Evolutionary conservation across 2,797 vertebrate genomes (phyloP).

Genomic region (Morelia viridis): DNA sequence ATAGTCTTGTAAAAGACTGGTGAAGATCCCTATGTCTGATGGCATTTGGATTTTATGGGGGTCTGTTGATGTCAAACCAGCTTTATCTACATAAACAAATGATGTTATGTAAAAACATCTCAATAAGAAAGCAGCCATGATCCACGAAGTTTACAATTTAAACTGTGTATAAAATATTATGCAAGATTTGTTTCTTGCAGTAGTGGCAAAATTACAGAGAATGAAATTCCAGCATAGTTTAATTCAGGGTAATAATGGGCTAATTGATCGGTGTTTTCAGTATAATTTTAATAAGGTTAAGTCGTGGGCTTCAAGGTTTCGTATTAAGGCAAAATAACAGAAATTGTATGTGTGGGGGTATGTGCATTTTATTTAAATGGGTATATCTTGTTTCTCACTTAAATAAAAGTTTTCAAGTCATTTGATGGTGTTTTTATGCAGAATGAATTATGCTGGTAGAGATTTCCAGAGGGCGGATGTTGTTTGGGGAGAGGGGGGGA

Average conservation of each 20-base stretch:
- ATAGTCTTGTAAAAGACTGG: not conserved
- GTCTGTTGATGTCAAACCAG: not conserved
- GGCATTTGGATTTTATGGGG: not conserved
- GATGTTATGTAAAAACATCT: not conserved
- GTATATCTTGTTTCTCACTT: not conserved
- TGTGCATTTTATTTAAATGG: conserved; percentile 9
- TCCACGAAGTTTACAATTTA: not conserved
- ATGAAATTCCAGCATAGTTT: not conserved
- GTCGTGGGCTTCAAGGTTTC: not conserved
- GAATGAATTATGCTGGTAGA: not conserved
- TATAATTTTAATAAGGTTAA: conserved; percentile 9
- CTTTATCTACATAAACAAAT: not conserved
- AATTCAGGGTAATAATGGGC: not conserved
- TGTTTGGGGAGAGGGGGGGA: not conserved
- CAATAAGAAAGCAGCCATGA: not conserved
- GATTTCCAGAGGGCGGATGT: not conserved
- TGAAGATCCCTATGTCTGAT: not conserved
- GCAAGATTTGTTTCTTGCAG: conserved; percentile 7
- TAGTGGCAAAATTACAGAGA: not conserved
- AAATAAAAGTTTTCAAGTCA: conserved; percentile 4
- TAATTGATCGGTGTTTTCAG: conserved; percentile 17
- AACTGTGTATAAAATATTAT: not conserved
- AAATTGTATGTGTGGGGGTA: not conserved
- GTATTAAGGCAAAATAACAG: conserved; percentile 7
- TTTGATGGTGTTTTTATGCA: conserved; percentile 5